These are phyloP conservation scores for Takifugu bimaculatus DNA, from an alignment of 2,113 vertebrate species.

Conservation along the genomic window DNA sequence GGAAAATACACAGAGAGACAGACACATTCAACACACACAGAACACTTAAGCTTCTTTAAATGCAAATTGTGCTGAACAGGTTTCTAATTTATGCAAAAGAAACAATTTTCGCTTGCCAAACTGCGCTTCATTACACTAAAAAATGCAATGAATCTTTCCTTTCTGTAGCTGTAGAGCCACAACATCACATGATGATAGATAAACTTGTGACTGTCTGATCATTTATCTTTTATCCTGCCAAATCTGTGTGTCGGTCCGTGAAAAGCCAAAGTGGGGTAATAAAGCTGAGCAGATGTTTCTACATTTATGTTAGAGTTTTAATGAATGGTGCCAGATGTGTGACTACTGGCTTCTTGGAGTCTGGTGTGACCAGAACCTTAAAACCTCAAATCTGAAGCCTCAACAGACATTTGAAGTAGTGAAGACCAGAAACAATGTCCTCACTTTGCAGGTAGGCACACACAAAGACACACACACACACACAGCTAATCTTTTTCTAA, in stretches of 20 bases:
- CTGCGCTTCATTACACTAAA: background rate
- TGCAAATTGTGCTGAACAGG: constrained; percentile 24
- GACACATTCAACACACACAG: too few species aligned
- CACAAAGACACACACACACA: too few species aligned
- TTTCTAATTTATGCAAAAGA: background rate
- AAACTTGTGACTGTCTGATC: constrained; percentile 4
- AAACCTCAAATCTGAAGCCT: too few species aligned
- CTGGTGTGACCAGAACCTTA: too few species aligned
- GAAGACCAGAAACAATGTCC: too few species aligned
- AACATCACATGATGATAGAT: constrained; percentile 17
- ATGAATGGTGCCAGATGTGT: constrained; percentile 22
- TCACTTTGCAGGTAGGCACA: too few species aligned
- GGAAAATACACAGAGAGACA: too few species aligned
- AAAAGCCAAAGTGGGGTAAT: constrained; percentile 16
- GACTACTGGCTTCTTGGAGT: background rate
- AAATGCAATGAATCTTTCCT: background rate
- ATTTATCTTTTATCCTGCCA: constrained; percentile 27
- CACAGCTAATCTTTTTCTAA: too few species aligned
- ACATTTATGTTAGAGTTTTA: constrained; percentile 14
- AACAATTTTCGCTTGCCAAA: constrained; percentile 3
- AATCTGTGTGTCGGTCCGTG: constrained; percentile 28
- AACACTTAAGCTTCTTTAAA: constrained; percentile 22
- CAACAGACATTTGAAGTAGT: background rate
- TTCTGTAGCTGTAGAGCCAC: constrained; percentile 8
- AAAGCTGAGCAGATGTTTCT: constrained; percentile 18